Evolutionary conservation across 2,113 vertebrate species (phyloP).

Genomic region (Calonectris borealis): DNA sequence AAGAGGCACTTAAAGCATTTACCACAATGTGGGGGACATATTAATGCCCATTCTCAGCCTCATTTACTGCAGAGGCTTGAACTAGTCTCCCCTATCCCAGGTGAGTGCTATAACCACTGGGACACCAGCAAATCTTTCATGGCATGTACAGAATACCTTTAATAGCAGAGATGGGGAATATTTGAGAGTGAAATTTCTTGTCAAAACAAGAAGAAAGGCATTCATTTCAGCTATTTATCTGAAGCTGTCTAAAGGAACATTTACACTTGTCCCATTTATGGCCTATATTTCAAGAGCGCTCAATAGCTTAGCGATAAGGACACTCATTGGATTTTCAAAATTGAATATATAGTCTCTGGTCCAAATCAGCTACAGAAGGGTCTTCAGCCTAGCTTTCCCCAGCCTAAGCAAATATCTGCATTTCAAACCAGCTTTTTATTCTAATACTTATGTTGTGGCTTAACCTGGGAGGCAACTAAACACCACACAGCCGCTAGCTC

Average conservation of each 20-base stretch:
- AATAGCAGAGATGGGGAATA: not conserved
- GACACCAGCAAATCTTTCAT: not conserved
- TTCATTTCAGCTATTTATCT: not conserved
- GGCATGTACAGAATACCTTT: not conserved
- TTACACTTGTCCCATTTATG: not conserved
- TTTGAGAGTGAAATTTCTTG: not conserved
- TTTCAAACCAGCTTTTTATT: not conserved
- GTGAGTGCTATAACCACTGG: not conserved
- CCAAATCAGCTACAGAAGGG: not conserved
- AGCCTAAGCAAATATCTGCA: not conserved
- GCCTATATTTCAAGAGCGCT: not conserved
- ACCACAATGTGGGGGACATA: no score
- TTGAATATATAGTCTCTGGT: not conserved
- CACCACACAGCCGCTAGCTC: no score
- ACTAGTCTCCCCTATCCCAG: not conserved
- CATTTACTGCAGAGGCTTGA: not conserved
- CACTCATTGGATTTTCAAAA: not conserved
- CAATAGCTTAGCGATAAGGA: not conserved
- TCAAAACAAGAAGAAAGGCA: not conserved
- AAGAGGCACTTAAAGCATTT: not conserved
- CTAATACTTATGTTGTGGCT: not conserved
- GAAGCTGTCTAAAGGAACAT: not conserved
- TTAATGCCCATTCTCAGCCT: not conserved
- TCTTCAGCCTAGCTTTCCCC: not conserved
- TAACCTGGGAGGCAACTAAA: no score